Base-by-base conservation (phyloP, 1,140 invertebrate species). In the Drosophila tristis region DNA sequence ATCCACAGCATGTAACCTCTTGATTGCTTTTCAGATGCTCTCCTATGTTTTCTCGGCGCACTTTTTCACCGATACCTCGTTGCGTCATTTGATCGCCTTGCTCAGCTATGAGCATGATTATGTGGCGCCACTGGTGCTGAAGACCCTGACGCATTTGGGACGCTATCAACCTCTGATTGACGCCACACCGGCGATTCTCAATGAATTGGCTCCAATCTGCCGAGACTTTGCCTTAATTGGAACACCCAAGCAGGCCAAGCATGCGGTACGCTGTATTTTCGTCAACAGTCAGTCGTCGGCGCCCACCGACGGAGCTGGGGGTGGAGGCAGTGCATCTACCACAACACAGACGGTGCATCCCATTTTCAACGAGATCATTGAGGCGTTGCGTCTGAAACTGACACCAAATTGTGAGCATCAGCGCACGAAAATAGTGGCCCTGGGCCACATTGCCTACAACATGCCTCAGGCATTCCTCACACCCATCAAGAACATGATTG, bases 201-300 rank as follows among this genome's bases (percentile, higher is more conserved):
- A 95, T 25, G 93, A 93, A 60, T 92, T 99, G 86, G 95, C 97
- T 23, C 96, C 96, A 2, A 94, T 98, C 43, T 97, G 98, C 89
- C 96, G 97, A 84, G 95, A 96, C 26, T 96, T 98, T 90, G 96
- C 97, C 0, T 95, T 97, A 80, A 95, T 95, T 25, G 98, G 98
- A 4, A 97, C 97, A 2, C 95, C 97, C 0, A 98, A 98, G 92
- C 98, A 99, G 93, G 97, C 98, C 0, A 99, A 99, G 92, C 97
- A 99, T 89, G 97, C 98, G 5, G 96, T 99, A 31, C 94, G 97
- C 67, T 99, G 98, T 93, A 95, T 99, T 44, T 97, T 95, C 86
- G 95, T 96, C 7, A 97, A 98, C 92, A 85, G 77, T 26, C 90
- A 92, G 61, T 77, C 78, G 9, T 75, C 82, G 5, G 54, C 84